Conservation (phyloP, 2,797 vertebrate genomes). For the Sebastes baramenuke region DNA sequence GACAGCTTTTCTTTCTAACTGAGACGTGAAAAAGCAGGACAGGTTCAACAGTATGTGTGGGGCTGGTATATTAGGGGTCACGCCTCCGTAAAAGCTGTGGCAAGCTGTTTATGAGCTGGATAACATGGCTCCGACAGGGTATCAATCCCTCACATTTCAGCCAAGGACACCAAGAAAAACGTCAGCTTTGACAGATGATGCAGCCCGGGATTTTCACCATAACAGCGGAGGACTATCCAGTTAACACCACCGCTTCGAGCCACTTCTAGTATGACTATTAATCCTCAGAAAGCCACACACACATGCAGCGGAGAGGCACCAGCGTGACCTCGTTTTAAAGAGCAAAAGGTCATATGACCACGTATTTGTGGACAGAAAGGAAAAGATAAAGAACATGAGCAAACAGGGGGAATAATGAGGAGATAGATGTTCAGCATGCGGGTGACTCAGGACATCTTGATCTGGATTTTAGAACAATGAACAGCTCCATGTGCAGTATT, state of each 20-base stretch:
- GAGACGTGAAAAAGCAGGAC: background rate
- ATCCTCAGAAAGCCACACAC: conserved; percentile 33
- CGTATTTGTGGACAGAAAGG: background rate
- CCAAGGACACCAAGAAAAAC: conserved; percentile 43
- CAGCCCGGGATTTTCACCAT: conserved; percentile 32
- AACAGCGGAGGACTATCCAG: conserved; percentile 22
- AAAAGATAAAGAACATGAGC: background rate
- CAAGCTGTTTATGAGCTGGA: conserved; percentile 48
- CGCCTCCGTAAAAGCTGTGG: conserved; percentile 1
- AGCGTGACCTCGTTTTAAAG: conserved; percentile 48
- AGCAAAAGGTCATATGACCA: conserved; percentile 43
- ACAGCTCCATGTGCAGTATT: background rate
- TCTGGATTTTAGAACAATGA: background rate
- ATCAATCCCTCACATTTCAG: conserved; percentile 58
- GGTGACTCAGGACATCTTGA: background rate
- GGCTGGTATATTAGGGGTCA: conserved; percentile 6
- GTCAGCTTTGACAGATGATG: conserved; percentile 56
- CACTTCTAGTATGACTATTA: conserved; percentile 31
- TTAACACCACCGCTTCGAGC: conserved; percentile 12
- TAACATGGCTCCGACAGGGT: conserved; percentile 39
- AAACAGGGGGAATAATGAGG: background rate
- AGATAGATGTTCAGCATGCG: background rate
- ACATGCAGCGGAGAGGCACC: background rate
- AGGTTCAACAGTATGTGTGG: background rate
- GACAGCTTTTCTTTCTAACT: conserved; percentile 3